phyloP scores from a whole-genome alignment of 2,888 invertebrate genomes.

The Andricus curvator region DNA sequence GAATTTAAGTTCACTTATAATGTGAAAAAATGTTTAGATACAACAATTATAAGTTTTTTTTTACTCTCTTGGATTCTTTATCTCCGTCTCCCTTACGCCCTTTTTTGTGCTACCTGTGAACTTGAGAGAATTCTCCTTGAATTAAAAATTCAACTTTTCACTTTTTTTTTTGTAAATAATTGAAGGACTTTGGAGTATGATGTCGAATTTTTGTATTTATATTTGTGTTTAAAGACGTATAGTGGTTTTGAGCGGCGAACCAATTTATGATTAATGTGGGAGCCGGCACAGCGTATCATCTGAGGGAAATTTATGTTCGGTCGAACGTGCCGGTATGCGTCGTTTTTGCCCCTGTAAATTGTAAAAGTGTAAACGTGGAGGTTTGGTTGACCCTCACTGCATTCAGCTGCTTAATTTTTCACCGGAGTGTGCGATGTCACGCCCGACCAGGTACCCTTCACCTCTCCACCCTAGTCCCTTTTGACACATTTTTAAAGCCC shows the following conservation, averaged over 20 bases:
- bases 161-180: neutral
- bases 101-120: too few relatives aligned
- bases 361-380: neutral
- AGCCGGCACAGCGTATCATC: neutral
- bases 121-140: too few relatives aligned
- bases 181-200: neutral
- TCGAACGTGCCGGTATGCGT: constrained; percentile 38
- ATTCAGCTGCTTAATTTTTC: constrained; percentile 41
- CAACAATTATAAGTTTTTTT: too few relatives aligned
- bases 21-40: too few relatives aligned
- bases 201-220: neutral
- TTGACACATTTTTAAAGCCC: constrained; percentile 33
- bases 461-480: neutral
- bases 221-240: constrained; percentile 7
- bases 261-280: constrained; percentile 28
- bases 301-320: constrained; percentile 31
- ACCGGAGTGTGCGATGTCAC: constrained; percentile 38
- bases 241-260: constrained; percentile 10
- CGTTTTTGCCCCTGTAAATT: constrained; percentile 1
- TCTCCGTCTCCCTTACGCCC: too few relatives aligned
- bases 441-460: constrained; percentile 18
- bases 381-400: neutral
- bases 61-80: too few relatives aligned
- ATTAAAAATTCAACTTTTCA: too few relatives aligned
- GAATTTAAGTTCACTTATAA: too few relatives aligned